phyloP scores from a whole-genome alignment of 1,140 invertebrate genomes.

The Diachasmimorpha longicaudata region DNA sequence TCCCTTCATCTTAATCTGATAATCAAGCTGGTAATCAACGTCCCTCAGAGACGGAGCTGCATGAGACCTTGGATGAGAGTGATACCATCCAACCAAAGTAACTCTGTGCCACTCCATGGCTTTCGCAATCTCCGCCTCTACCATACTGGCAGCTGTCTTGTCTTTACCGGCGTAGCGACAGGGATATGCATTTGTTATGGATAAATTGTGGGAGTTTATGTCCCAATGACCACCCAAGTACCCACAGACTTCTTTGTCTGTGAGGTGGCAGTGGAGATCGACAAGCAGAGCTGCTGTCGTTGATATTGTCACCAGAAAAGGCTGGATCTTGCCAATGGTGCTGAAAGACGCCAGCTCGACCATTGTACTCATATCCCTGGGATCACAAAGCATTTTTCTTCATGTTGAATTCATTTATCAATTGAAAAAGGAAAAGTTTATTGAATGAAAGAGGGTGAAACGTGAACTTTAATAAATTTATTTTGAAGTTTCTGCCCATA shows the following conservation, averaged over 20 bases:
- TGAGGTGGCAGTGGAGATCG: slow-evolving; percentile 93
- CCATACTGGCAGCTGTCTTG: slow-evolving; percentile 72
- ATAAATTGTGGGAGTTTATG: slow-evolving; percentile 89
- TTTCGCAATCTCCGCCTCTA: slow-evolving; percentile 82
- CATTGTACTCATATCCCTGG: slow-evolving; percentile 84
- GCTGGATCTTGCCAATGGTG: slow-evolving; percentile 87
- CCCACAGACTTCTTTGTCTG: slow-evolving; percentile 89
- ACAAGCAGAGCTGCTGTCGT: slow-evolving; percentile 88
- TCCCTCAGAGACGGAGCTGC: slow-evolving; percentile 89
- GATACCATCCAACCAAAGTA: slow-evolving; percentile 92
- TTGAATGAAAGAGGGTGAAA: too few species aligned
- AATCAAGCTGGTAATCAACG: slow-evolving; percentile 90
- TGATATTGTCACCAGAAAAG: slow-evolving; percentile 87
- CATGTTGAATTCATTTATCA: too few species aligned
- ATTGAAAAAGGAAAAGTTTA: too few species aligned
- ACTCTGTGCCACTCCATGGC: slow-evolving; percentile 82
- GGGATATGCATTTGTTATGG: slow-evolving; percentile 88
- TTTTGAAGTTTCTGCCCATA: too few species aligned
- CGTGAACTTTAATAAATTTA: too few species aligned
- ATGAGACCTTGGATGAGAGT: slow-evolving; percentile 90
- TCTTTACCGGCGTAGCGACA: slow-evolving; percentile 83
- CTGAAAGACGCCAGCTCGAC: slow-evolving; percentile 89
- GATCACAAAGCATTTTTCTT: slow-evolving; percentile 42
- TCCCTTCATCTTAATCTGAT: slow-evolving; percentile 94
- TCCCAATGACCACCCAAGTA: slow-evolving; percentile 96